phyloP scores from a whole-genome alignment of 2,888 invertebrate species.

The Apocheima hispidaria region DNA sequence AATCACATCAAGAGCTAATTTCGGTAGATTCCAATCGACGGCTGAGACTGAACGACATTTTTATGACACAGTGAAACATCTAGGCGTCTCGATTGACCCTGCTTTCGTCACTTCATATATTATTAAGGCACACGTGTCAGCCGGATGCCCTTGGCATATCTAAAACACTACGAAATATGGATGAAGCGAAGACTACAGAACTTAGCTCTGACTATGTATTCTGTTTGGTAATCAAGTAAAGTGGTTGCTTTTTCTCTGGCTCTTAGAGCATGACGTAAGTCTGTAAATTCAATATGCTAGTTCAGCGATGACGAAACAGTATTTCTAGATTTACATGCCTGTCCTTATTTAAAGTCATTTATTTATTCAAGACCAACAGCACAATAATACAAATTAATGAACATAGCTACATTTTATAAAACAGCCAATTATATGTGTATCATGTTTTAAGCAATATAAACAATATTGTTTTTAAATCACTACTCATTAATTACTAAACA shows the following conservation, averaged over 20 bases:
- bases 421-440: too few relatives aligned
- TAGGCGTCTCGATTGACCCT: slow-evolving; percentile 37
- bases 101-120: slow-evolving; percentile 43
- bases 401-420: too few relatives aligned
- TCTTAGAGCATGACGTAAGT: not conserved
- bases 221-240: slow-evolving; percentile 26
- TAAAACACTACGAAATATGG: slow-evolving; percentile 26
- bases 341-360: too few relatives aligned
- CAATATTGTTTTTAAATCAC: too few relatives aligned
- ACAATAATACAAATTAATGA: too few relatives aligned
- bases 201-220: slow-evolving; percentile 14
- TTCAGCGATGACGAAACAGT: not conserved
- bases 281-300: not conserved
- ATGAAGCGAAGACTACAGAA: slow-evolving; percentile 20
- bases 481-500: too few relatives aligned
- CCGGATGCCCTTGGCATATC: slow-evolving; percentile 32
- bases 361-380: too few relatives aligned
- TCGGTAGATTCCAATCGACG: slow-evolving; percentile 18
- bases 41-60: slow-evolving; percentile 28
- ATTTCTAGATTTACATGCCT: too few relatives aligned
- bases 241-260: slow-evolving; percentile 10
- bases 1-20: slow-evolving; percentile 22
- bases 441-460: too few relatives aligned
- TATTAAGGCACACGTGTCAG: slow-evolving; percentile 43
- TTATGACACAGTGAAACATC: slow-evolving; percentile 36